Conservation (phyloP, 2,113 vertebrate genomes). For the Camelus bactrianus region DNA sequence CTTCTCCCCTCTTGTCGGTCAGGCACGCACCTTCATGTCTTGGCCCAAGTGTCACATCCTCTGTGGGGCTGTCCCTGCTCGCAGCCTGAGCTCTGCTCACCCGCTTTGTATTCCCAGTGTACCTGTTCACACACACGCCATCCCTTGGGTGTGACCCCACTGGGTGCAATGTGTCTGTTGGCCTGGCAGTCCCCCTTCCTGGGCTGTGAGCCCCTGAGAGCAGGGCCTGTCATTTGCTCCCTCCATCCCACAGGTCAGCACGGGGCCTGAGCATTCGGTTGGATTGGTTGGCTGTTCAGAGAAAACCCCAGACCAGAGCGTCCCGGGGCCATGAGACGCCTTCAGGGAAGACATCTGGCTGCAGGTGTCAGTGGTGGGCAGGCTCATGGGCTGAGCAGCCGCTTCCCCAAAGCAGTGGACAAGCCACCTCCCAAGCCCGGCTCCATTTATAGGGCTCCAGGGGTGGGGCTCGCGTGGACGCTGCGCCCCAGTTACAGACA, state of each 20-base stretch:
- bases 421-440: slow-evolving; percentile 8
- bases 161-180: not conserved
- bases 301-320: not conserved
- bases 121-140: not conserved
- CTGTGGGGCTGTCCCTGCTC: not conserved
- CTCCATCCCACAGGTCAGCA: not conserved
- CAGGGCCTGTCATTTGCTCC: not conserved
- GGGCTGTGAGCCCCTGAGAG: not conserved
- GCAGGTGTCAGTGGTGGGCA: not conserved
- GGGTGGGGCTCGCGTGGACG: not conserved
- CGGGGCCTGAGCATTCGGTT: not conserved
- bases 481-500: not conserved
- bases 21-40: not conserved
- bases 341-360: not conserved
- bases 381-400: not conserved
- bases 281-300: not conserved
- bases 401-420: not conserved
- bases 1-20: not conserved
- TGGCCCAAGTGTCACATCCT: not conserved
- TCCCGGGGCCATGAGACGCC: not conserved
- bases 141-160: not conserved
- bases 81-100: not conserved
- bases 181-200: not conserved
- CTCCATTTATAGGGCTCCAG: slow-evolving; percentile 56
- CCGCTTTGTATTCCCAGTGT: not conserved